Percentiles rank a stretch among this genome's conserved stretches.
Conservation (phyloP, 2,888 invertebrate species). For the Salpingus planirostris region DNA sequence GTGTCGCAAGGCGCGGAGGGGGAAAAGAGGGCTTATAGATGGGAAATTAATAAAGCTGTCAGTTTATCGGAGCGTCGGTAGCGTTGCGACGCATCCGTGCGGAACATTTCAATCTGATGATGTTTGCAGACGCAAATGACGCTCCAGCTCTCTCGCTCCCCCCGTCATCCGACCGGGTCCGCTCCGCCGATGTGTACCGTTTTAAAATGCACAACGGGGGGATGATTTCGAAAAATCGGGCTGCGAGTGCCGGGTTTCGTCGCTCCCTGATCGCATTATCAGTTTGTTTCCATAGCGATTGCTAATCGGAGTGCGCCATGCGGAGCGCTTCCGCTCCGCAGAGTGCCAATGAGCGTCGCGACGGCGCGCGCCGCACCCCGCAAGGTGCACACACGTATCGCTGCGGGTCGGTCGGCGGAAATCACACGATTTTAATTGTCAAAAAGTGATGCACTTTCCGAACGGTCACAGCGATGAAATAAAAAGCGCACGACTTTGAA, state of each 20-base stretch:
- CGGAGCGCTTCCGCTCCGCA: slow-evolving; percentile 38
- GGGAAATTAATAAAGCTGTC: slow-evolving; percentile 72
- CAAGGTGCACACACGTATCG: slow-evolving; percentile 7
- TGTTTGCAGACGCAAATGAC: slow-evolving; percentile 45
- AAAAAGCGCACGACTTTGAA: neutral
- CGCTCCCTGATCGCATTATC: slow-evolving; percentile 45
- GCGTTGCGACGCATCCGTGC: slow-evolving; percentile 36
- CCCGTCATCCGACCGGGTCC: too few species aligned
- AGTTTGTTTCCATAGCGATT: slow-evolving; percentile 52
- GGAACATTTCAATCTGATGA: slow-evolving; percentile 46
- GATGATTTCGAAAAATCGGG: slow-evolving; percentile 43
- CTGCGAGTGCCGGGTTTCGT: slow-evolving; percentile 37
- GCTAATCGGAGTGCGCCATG: slow-evolving; percentile 47
- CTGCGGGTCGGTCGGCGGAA: too few species aligned
- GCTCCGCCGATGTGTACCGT: slow-evolving; percentile 29
- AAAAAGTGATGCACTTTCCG: slow-evolving; percentile 1
- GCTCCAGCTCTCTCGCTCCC: slow-evolving; percentile 23
- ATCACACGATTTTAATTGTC: too few species aligned
- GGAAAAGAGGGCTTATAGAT: slow-evolving; percentile 39
- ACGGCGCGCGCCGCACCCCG: slow-evolving; percentile 20
- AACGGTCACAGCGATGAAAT: neutral
- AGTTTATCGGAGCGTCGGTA: slow-evolving; percentile 56
- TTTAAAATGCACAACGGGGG: slow-evolving; percentile 31
- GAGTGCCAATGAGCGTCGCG: slow-evolving; percentile 35
- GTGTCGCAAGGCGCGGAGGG: slow-evolving; percentile 17